phyloP scores from a whole-genome alignment of 2,888 invertebrate species.

The Macrostomum cliftonense region DNA sequence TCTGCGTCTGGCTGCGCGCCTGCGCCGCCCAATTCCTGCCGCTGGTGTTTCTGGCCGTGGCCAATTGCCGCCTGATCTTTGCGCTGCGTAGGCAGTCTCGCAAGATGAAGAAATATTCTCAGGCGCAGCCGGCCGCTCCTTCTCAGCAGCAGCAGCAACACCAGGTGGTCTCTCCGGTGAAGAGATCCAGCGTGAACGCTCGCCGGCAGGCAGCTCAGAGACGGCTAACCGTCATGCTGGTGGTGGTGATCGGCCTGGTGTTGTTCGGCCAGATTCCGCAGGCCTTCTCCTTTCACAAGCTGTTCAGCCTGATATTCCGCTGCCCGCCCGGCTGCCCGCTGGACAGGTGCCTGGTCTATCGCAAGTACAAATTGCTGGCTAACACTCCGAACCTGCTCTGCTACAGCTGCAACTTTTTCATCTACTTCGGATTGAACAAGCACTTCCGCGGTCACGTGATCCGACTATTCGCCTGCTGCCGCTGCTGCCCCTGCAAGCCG shows the following conservation, averaged over 20 bases:
- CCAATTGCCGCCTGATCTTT: constrained; percentile 1
- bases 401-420: constrained; percentile 4
- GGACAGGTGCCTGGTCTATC: neutral
- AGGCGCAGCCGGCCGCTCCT: neutral
- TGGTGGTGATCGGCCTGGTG: constrained; percentile 3
- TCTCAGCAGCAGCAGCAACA: neutral
- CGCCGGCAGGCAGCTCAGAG: constrained; percentile 4
- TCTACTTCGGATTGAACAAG: constrained; percentile 6
- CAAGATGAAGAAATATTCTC: neutral
- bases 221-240: constrained; percentile 5
- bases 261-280: constrained; percentile 7
- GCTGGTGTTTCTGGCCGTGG: constrained; percentile 5
- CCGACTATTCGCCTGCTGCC: too few relatives aligned
- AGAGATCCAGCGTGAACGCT: neutral
- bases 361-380: constrained; percentile 1
- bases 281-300: constrained; percentile 6
- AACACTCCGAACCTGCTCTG: neutral
- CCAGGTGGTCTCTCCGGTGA: neutral
- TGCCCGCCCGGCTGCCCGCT: neutral
- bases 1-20: constrained; percentile 4
- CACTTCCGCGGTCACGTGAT: constrained; percentile 3
- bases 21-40: constrained; percentile 3
- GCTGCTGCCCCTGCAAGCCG: too few relatives aligned
- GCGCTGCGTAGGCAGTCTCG: constrained; percentile 1
- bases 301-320: neutral